Conservation (phyloP, 35 echinoderm and acorn worm genomes). For the Heliocidaris tuberculata region DNA sequence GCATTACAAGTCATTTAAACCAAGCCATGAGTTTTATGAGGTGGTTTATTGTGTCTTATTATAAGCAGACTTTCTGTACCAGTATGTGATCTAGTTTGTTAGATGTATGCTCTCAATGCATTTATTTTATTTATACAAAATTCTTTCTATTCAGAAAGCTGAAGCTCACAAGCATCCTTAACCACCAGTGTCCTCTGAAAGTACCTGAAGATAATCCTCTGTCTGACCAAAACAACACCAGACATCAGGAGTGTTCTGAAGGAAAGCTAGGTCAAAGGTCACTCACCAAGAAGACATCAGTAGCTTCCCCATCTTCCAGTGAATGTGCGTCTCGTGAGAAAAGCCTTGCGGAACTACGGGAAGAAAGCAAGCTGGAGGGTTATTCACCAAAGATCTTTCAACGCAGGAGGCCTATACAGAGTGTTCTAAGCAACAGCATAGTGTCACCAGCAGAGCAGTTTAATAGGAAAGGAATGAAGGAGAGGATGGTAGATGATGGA, state of each 20-base stretch:
- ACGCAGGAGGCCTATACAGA: not conserved
- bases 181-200: conserved; percentile 28
- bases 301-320: not conserved
- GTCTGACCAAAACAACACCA: too few relatives aligned
- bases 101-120: too few relatives aligned
- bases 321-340: not conserved
- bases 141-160: not conserved
- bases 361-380: not conserved
- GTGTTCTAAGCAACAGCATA: not conserved
- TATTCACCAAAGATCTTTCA: not conserved
- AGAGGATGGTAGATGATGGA: not conserved
- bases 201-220: not conserved
- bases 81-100: too few relatives aligned
- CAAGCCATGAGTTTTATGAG: too few relatives aligned
- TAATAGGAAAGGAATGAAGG: too few relatives aligned
- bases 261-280: not conserved
- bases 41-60: too few relatives aligned
- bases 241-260: too few relatives aligned
- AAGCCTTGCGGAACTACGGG: not conserved
- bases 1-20: too few relatives aligned
- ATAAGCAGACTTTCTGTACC: too few relatives aligned
- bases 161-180: not conserved
- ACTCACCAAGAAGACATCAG: not conserved
- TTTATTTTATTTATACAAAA: too few relatives aligned
- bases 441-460: too few relatives aligned